Evolutionary conservation across 2,888 invertebrate genomes (phyloP).

Genomic region (Ametastegia equiseti): DNA sequence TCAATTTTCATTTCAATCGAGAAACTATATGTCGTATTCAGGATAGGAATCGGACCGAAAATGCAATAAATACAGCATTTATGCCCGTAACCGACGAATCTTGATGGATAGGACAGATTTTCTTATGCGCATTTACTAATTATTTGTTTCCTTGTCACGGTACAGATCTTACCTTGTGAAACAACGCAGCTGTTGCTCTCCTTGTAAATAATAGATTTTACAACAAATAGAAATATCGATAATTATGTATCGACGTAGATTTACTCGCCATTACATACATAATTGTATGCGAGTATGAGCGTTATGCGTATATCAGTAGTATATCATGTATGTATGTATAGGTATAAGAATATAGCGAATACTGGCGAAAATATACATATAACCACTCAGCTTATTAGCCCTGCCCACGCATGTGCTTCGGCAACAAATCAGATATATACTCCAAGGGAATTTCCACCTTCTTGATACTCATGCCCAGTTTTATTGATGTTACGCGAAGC

Average conservation of each 20-base stretch:
- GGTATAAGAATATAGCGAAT: neutral
- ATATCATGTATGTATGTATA: too few species aligned
- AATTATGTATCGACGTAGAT: neutral
- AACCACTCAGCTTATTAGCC: slow-evolving; percentile 1
- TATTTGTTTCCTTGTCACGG: neutral
- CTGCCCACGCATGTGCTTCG: slow-evolving; percentile 28
- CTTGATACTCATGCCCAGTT: slow-evolving; percentile 45
- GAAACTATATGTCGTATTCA: too few species aligned
- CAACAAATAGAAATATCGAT: neutral
- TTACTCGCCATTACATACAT: neutral
- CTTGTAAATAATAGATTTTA: neutral
- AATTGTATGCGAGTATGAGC: neutral
- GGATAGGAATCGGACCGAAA: too few species aligned
- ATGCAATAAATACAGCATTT: too few species aligned
- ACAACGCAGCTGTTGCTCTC: neutral
- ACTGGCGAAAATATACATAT: neutral
- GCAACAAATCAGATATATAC: slow-evolving; percentile 36
- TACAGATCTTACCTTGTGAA: neutral
- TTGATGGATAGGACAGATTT: too few species aligned
- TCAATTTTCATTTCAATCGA: too few species aligned
- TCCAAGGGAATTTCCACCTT: slow-evolving; percentile 24
- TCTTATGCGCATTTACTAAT: neutral
- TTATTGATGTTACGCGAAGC: slow-evolving; percentile 42
- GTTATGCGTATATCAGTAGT: too few species aligned
- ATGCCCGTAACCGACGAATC: too few species aligned